Percentiles rank a stretch among this genome's conserved stretches.
phyloP scores from a whole-genome alignment of 2,113 vertebrate genomes.

The Boulengeromyrus knoepffleri region DNA sequence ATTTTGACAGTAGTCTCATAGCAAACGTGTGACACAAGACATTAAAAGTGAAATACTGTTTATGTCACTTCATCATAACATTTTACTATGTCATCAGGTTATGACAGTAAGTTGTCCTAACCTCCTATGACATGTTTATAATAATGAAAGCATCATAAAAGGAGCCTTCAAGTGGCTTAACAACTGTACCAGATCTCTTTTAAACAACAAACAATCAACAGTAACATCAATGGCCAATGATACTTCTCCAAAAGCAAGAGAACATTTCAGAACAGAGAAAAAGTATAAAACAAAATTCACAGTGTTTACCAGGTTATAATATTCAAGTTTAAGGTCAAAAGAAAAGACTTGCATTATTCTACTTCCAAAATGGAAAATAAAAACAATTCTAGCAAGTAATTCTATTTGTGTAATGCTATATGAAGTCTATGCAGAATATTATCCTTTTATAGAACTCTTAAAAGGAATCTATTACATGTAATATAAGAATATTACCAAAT shows the following conservation, averaged over 20 bases:
- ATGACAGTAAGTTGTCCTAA: background rate
- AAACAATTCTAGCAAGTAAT: background rate
- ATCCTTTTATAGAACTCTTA: background rate
- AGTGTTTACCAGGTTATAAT: background rate
- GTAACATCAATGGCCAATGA: background rate
- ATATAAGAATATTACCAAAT: background rate
- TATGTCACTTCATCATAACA: background rate
- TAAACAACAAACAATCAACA: background rate
- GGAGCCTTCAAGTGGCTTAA: background rate
- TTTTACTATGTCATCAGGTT: background rate
- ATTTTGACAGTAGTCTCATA: background rate
- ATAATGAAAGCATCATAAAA: background rate
- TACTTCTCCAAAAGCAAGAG: background rate
- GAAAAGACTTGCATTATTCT: background rate
- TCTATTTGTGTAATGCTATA: background rate
- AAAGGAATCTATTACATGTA: background rate
- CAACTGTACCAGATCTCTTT: background rate
- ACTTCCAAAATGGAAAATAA: background rate
- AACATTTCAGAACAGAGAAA: background rate
- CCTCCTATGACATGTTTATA: background rate
- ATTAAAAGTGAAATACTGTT: background rate
- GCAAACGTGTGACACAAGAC: background rate
- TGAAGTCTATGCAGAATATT: background rate
- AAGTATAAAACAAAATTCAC: background rate
- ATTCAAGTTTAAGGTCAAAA: background rate